A percentile compares a stretch with the other conserved stretches of the same genome.
Evolutionary conservation across 2,797 vertebrate species (phyloP).

Genomic region (Staurois parvus): DNA sequence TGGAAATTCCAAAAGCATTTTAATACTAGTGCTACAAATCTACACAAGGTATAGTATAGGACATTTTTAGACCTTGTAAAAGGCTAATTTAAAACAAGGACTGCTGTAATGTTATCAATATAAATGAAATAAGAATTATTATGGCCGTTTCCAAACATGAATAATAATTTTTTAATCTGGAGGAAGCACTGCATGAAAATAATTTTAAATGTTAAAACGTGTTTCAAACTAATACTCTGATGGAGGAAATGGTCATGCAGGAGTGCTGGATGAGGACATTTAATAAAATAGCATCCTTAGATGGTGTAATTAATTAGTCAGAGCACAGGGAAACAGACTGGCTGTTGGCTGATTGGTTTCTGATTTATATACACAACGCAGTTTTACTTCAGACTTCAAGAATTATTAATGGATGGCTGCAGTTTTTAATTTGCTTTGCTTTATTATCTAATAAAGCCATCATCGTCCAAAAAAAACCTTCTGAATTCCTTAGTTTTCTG

Average conservation of each 20-base stretch:
- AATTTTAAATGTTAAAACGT: not conserved
- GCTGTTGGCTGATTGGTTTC: slow-evolving; percentile 46
- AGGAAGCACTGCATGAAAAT: not conserved
- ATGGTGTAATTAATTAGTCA: slow-evolving; percentile 41
- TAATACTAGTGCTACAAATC: not conserved
- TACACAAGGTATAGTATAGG: not conserved
- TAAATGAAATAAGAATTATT: not conserved
- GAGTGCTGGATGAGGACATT: not conserved
- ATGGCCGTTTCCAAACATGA: not conserved
- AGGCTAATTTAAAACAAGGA: not conserved
- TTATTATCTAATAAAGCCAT: slow-evolving; percentile 48
- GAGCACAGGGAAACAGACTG: slow-evolving; percentile 15
- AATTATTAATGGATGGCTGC: slow-evolving; percentile 51
- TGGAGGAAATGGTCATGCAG: not conserved
- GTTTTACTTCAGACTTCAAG: slow-evolving; percentile 40
- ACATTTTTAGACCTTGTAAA: not conserved
- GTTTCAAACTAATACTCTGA: not conserved
- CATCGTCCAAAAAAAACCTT: slow-evolving; percentile 13
- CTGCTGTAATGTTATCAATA: not conserved
- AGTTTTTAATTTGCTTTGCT: slow-evolving; percentile 52
- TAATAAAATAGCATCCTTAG: slow-evolving; percentile 39
- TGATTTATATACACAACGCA: slow-evolving; percentile 41
- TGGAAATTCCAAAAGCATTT: not conserved
- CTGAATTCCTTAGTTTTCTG: not conserved
- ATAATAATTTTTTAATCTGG: not conserved